Evolutionary conservation across 2,113 vertebrate species (phyloP).

Genomic region (Synodontis membranacea): DNA sequence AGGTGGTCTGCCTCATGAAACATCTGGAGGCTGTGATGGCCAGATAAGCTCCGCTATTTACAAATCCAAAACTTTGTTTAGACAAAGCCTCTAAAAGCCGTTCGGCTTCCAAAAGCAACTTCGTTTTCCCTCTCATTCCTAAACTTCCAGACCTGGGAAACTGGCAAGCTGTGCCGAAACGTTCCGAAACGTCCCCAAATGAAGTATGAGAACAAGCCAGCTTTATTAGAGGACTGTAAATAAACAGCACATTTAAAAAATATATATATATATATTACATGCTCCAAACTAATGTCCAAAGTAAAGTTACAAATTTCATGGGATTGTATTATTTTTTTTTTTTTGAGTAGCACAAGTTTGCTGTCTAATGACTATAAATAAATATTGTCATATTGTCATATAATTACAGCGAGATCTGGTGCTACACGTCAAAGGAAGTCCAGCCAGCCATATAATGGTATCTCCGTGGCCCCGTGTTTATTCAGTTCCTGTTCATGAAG

Average conservation of each 20-base stretch:
- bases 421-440: slow-evolving; percentile 1
- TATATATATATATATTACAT: too few species aligned
- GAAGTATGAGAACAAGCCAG: slow-evolving; percentile 61
- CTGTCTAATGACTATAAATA: background rate
- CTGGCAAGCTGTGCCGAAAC: slow-evolving; percentile 58
- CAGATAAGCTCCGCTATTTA: slow-evolving; percentile 77
- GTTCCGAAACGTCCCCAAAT: slow-evolving; percentile 59
- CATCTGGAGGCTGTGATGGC: slow-evolving; percentile 74
- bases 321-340: too few species aligned
- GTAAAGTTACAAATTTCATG: slow-evolving; percentile 57
- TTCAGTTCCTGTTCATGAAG: too few species aligned
- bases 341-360: slow-evolving; percentile 40
- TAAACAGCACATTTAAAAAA: slow-evolving; percentile 68
- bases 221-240: slow-evolving; percentile 60
- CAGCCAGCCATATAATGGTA: background rate
- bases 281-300: slow-evolving; percentile 57
- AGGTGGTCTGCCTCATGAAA: slow-evolving; percentile 74
- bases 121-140: slow-evolving; percentile 61
- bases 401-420: slow-evolving; percentile 35
- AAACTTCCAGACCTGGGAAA: slow-evolving; percentile 66
- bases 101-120: slow-evolving; percentile 66
- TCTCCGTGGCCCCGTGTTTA: background rate
- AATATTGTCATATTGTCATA: slow-evolving; percentile 53
- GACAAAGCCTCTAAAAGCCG: slow-evolving; percentile 73
- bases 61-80: slow-evolving; percentile 76